Conservation (phyloP, 1,140 invertebrate genomes). For the Bombyx mandarina region DNA sequence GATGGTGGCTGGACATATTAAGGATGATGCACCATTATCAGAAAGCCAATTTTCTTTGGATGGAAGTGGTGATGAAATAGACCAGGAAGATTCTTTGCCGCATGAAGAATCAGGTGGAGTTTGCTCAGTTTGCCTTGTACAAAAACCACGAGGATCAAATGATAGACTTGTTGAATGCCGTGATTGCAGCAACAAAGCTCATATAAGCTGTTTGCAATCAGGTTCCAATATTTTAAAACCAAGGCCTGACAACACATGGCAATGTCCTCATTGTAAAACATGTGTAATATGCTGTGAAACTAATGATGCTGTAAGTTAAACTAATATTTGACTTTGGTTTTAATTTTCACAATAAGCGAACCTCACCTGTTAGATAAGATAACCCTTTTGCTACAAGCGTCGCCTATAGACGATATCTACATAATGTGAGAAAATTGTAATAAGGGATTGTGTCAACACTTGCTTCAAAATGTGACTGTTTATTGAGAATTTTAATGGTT, state of each 20-base stretch:
- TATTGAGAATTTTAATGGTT: too few relatives aligned
- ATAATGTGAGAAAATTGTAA: too few relatives aligned
- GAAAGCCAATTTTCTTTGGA: constrained; percentile 61
- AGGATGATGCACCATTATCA: constrained; percentile 43
- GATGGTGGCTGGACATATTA: constrained; percentile 28
- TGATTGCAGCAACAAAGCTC: constrained; percentile 85
- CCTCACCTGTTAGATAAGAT: too few relatives aligned
- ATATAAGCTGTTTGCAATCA: constrained; percentile 77
- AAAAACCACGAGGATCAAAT: constrained; percentile 71
- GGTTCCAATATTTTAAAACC: constrained; percentile 76
- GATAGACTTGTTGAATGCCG: constrained; percentile 82
- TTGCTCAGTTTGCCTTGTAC: constrained; percentile 72
- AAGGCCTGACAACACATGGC: constrained; percentile 78
- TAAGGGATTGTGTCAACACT: too few relatives aligned
- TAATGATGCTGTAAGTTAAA: constrained; percentile 76
- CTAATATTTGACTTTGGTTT: constrained; percentile 8
- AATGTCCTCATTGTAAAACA: constrained; percentile 80
- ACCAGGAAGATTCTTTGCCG: constrained; percentile 39
- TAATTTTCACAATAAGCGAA: not conserved
- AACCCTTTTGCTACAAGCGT: too few relatives aligned
- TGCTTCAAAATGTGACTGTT: too few relatives aligned
- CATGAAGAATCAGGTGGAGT: constrained; percentile 65
- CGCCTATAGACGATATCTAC: too few relatives aligned
- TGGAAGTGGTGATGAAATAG: constrained; percentile 63
- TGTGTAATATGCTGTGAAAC: constrained; percentile 80